phyloP scores from a whole-genome alignment of 2,113 vertebrate genomes.

The Nerophis ophidion region DNA sequence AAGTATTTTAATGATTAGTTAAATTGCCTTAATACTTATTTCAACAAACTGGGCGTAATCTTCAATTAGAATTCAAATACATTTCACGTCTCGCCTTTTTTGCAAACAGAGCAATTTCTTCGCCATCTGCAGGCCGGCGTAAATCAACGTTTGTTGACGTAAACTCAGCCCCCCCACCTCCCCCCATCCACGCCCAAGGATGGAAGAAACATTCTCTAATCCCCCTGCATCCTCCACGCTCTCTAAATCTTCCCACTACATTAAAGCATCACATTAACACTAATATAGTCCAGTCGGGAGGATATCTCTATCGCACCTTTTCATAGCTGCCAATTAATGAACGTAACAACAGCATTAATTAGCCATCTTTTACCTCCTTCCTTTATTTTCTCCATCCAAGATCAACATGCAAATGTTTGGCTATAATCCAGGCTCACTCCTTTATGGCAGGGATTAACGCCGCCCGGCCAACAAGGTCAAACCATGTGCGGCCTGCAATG shows the following conservation, averaged over 20 bases:
- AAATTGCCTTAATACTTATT: no score
- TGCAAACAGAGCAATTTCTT: constrained; percentile 55
- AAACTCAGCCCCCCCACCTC: constrained; percentile 56
- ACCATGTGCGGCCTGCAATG: constrained; percentile 15
- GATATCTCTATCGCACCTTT: no score
- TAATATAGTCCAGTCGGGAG: no score
- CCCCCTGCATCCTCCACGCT: constrained; percentile 26
- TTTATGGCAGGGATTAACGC: constrained; percentile 64
- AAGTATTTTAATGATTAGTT: no score
- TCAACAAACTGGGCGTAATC: no score
- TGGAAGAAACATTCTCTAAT: constrained; percentile 41
- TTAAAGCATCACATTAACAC: constrained; percentile 21
- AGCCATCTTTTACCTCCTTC: neutral
- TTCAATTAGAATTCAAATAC: no score
- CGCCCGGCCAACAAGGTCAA: neutral
- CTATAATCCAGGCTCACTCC: constrained; percentile 68
- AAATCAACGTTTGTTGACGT: constrained; percentile 63
- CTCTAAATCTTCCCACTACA: constrained; percentile 56
- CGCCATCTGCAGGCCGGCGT: constrained; percentile 63
- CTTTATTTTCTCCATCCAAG: constrained; percentile 14
- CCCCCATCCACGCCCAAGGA: constrained; percentile 38
- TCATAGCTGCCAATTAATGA: neutral
- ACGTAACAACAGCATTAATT: no score
- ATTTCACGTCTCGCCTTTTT: no score
- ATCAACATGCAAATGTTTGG: constrained; percentile 60